Evolutionary conservation across 2,888 invertebrate species (phyloP).

Genomic region (Leptopilina myrica): DNA sequence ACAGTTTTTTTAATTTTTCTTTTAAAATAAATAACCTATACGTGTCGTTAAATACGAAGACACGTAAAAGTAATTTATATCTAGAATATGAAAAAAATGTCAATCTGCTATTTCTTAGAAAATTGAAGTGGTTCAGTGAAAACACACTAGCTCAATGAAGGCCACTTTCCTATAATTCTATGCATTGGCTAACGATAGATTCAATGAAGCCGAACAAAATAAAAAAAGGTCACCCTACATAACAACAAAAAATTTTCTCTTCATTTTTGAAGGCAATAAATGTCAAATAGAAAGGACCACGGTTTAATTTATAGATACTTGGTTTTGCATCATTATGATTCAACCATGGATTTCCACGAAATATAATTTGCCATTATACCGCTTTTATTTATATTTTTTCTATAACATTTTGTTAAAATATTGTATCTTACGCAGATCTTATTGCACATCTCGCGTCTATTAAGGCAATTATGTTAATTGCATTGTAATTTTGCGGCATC

Average conservation of each 20-base stretch:
- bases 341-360: slow-evolving; percentile 6
- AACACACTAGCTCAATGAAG: too few species aligned
- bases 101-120: neutral
- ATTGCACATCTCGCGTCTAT: slow-evolving; percentile 40
- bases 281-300: slow-evolving; percentile 18
- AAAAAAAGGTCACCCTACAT: slow-evolving; percentile 17
- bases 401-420: neutral
- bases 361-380: neutral
- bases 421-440: neutral
- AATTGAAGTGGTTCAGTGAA: neutral
- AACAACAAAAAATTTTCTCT: slow-evolving; percentile 20
- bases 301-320: slow-evolving; percentile 1
- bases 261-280: slow-evolving; percentile 4
- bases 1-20: too few species aligned
- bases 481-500: slow-evolving; percentile 37
- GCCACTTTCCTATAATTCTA: too few species aligned
- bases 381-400: neutral
- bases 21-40: too few species aligned
- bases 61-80: too few species aligned
- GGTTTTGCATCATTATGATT: slow-evolving; percentile 15
- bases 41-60: too few species aligned
- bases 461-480: slow-evolving; percentile 43
- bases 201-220: slow-evolving; percentile 13
- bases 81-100: neutral
- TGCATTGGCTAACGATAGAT: neutral